Conservation (phyloP, 2,113 vertebrate genomes). For the Apteryx owenii region DNA sequence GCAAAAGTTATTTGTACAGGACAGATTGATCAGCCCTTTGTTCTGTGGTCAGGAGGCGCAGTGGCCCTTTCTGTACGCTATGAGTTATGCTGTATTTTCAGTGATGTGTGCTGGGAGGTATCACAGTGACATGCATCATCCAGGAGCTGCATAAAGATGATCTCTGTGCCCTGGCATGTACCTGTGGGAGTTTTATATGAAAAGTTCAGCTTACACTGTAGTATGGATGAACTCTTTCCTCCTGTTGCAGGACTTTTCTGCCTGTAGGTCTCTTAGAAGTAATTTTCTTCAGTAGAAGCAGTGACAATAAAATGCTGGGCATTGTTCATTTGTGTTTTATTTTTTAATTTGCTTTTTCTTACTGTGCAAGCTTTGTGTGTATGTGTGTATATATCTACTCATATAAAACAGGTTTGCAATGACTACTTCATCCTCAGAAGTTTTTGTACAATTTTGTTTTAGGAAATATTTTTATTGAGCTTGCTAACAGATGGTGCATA, state of each 20-base stretch:
- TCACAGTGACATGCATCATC: neutral
- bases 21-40: slow-evolving; percentile 14
- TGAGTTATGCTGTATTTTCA: neutral
- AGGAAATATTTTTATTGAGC: neutral
- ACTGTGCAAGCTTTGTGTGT: neutral
- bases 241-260: neutral
- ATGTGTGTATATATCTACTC: rapidly evolving
- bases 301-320: neutral
- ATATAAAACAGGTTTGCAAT: neutral
- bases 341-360: neutral
- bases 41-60: neutral
- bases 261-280: neutral
- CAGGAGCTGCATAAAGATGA: neutral
- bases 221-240: slow-evolving; percentile 21
- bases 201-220: slow-evolving; percentile 4
- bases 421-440: neutral
- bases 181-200: neutral
- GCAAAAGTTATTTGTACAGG: slow-evolving; percentile 19
- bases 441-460: neutral
- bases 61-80: neutral
- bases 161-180: neutral
- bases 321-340: neutral
- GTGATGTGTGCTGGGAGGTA: neutral
- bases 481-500: neutral
- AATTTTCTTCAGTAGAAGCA: neutral